phyloP scores from a whole-genome alignment of 2,888 invertebrate genomes.

The Stenurella melanura region DNA sequence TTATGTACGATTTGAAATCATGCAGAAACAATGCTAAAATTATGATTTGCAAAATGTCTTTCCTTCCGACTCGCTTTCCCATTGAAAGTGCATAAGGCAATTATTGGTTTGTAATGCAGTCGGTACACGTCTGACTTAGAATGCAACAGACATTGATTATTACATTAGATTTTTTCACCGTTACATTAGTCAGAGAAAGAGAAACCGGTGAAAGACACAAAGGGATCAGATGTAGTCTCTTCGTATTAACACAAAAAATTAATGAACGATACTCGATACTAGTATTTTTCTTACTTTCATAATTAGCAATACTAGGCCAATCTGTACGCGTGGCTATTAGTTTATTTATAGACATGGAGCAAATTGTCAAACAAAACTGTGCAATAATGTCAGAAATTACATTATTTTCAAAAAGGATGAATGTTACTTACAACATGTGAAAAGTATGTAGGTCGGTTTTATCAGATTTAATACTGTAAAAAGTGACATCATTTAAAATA shows the following conservation, averaged over 20 bases:
- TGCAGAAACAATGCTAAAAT: slow-evolving; percentile 9
- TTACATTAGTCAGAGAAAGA: slow-evolving; percentile 47
- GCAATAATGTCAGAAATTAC: too few species aligned
- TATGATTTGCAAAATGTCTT: slow-evolving; percentile 19
- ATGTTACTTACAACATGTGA: too few species aligned
- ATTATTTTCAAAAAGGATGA: too few species aligned
- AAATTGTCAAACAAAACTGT: too few species aligned
- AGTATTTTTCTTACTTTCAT: not conserved
- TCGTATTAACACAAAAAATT: slow-evolving; percentile 13
- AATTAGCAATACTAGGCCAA: not conserved
- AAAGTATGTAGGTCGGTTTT: too few species aligned
- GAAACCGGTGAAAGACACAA: slow-evolving; percentile 51
- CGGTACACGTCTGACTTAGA: slow-evolving; percentile 43
- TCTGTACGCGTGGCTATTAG: not conserved
- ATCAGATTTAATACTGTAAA: too few species aligned
- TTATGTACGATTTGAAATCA: not conserved
- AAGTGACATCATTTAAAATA: too few species aligned
- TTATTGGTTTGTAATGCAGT: slow-evolving; percentile 43
- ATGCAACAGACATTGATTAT: slow-evolving; percentile 40
- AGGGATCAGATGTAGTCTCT: not conserved
- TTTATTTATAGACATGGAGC: too few species aligned
- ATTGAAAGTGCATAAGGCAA: slow-evolving; percentile 52
- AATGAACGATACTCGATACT: slow-evolving; percentile 1
- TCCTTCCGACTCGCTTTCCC: slow-evolving; percentile 55
- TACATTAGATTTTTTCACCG: slow-evolving; percentile 50